Evolutionary conservation across 2,113 vertebrate genomes (phyloP).

Genomic region (Murina feae): DNA sequence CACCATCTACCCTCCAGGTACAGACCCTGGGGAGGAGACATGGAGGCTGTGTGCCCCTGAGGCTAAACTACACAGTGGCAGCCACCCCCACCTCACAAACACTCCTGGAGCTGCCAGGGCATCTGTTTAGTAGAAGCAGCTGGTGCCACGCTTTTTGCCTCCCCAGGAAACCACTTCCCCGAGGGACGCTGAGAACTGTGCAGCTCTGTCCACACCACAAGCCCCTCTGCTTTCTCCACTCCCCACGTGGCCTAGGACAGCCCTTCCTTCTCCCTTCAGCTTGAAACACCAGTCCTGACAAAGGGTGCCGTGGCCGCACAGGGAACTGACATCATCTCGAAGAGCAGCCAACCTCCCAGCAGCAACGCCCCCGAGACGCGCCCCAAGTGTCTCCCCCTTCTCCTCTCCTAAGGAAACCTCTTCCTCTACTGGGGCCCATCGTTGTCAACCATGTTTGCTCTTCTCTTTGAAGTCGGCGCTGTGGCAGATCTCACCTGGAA

Average conservation of each 20-base stretch:
- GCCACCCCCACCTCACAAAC: neutral
- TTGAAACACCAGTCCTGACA: neutral
- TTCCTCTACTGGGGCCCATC: neutral
- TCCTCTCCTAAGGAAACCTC: neutral
- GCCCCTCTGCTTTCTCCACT: neutral
- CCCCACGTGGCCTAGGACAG: too few species aligned
- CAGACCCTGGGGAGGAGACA: neutral
- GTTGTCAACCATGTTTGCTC: neutral
- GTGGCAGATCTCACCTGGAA: neutral
- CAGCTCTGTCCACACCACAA: neutral
- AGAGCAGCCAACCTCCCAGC: neutral
- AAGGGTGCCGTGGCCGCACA: rapidly evolving
- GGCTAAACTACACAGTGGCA: conserved; percentile 25
- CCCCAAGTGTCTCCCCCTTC: too few species aligned
- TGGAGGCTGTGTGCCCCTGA: neutral
- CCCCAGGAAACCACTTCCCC: conserved; percentile 37
- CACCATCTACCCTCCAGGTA: neutral
- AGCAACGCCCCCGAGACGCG: rapidly evolving
- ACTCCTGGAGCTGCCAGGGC: neutral
- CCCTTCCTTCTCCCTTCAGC: neutral
- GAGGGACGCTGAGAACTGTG: neutral
- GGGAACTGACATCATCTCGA: neutral
- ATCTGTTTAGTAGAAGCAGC: conserved; percentile 27
- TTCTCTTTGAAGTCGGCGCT: neutral
- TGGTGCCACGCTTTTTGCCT: neutral